Base-by-base conservation (phyloP, 2,888 invertebrate genomes). In the Spilosoma lubricipeda region DNA sequence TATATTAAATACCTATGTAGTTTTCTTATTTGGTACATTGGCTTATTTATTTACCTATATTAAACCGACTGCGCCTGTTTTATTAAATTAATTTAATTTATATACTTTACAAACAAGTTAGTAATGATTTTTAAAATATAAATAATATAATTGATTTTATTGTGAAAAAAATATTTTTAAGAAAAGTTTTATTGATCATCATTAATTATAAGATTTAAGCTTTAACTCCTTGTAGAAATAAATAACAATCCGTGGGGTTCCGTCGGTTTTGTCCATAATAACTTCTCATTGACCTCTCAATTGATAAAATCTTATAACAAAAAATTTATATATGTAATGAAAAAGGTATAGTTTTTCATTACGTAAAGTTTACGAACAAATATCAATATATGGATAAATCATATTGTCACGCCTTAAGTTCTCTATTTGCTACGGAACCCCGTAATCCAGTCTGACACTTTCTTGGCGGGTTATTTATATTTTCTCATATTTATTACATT, bases 1-100 rank as follows among this genome's bases (percentile, higher is more conserved):
- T 30, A 63, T 30, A 59, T 59, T 56, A 59, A 27, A 59, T 18
- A 56, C 56, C 36, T 39, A 56, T 36, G 65, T 80, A 82, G 70
- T 71, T 72, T 71, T 80, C 70, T 75, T 80, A 81, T 81, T 83
- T 82, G 80, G 82, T 83, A 82, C 77, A 72, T 78, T 77, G 77
- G 67, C 77, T 70, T 67, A 75, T 56, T n/a, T n/a, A n/a, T n/a
- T n/a, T 59, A 52, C 39, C 36, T 56, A 56, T 27, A 67, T 56
- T 70, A 64, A 66, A 77, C 65, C 69, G 70, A 68, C 74, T 68
- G 77, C 75, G 23, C 23, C 23, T 56, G 70, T 4, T 48, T 30
- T 33, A 30, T 30, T 67, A n/a, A 45, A 27, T 20, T 20, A 33
- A 45, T 70, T 48, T 36, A 36, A 52, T 72, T 73, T 70, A 36